Conservation (phyloP, 2,113 vertebrate genomes). For the Dasyornis broadbenti region DNA sequence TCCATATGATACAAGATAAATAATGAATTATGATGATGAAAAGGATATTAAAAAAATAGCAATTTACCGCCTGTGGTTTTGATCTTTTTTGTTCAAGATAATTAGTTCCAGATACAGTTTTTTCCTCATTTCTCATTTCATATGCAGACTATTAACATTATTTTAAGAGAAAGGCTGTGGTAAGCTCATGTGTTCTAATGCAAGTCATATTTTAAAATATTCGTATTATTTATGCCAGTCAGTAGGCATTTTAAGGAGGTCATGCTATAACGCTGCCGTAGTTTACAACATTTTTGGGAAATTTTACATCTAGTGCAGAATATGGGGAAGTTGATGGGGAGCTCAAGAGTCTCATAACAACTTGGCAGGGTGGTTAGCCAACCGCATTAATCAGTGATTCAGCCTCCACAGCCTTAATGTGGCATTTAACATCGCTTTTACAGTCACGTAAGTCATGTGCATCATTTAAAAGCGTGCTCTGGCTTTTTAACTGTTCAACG, state of each 20-base stretch:
- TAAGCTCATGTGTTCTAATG: neutral
- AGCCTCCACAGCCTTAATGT: neutral
- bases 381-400: neutral
- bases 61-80: neutral
- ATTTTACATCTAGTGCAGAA: neutral
- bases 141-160: neutral
- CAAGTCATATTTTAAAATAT: neutral
- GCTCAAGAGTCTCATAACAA: rapidly evolving
- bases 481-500: neutral
- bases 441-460: neutral
- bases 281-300: neutral
- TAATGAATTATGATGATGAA: no score
- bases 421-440: neutral
- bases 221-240: neutral
- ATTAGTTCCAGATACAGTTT: neutral
- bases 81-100: neutral
- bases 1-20: no score
- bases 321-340: neutral
- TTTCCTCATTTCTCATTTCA: neutral
- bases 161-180: neutral
- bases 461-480: neutral
- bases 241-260: neutral
- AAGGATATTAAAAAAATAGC: neutral
- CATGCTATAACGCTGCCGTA: neutral
- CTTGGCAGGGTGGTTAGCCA: neutral